Evolutionary conservation across 2,113 vertebrate genomes (phyloP), one percentile per base, ranked within the genome.

Genomic region (Puffinus mauretanicus): DNA sequence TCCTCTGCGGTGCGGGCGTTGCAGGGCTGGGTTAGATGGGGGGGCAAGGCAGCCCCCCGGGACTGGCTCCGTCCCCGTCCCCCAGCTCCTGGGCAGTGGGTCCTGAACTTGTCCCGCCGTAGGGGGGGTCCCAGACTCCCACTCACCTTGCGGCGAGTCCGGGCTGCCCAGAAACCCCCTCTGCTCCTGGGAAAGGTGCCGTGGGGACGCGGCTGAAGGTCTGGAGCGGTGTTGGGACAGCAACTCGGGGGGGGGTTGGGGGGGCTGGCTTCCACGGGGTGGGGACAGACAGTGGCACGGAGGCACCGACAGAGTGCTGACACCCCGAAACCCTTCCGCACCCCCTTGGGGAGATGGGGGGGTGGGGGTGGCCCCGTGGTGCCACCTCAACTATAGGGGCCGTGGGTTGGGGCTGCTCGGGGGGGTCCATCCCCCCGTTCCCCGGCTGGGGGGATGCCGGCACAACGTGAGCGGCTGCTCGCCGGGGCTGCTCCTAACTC

Each of bases 311-410:
- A n/a, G 26, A 85, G n/a, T 6, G 3, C 32, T 80, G 61, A 62
- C 82, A 82, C 64, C 86, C 76, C 49, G 83, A 80, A 72, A 60
- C 44, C 54, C 12, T 38, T 69, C 82, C 30, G 9, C 67, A 49
- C 44, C 12, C 38, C 36, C 8, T 0, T 24, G 71, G 47, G 57
- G 30, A 34, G 16, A 34, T 40, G 88, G 61, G 52, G 51, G 40
- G 13, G 10, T 20, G 25, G 6, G 22, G 16, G 5, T 25, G 18
- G 6, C 73, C 44, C 30, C 0, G 0, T n/a, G 7, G 5, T 52
- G 12, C 26, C 44, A 12, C 25, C 83, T 88, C 6, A 0, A 0
- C 26, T 4, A 0, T 3, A 4, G 19, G 49, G 7, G 1, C 47
- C 9, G 5, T 24, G 69, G 27, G 25, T 36, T 25, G 18, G 25